Evolutionary conservation across 2,113 vertebrate species (phyloP).

Genomic region (Glareola pratincola): DNA sequence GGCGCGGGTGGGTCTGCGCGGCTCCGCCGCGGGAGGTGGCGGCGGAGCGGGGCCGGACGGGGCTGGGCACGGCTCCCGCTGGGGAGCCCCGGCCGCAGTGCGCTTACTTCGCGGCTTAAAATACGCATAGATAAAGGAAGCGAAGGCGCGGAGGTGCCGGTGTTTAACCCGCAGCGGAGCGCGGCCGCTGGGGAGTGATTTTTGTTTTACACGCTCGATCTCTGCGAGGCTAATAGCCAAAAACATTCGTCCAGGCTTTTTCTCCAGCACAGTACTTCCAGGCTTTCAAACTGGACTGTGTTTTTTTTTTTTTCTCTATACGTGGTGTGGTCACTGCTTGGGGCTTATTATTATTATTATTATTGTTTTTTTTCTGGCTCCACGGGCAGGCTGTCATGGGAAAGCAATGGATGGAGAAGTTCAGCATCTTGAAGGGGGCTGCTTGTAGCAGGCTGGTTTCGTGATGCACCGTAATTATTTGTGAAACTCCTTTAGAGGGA

Average conservation of each 20-base stretch:
- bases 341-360: neutral
- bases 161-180: neutral
- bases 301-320: rapidly evolving
- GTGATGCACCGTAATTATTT: neutral
- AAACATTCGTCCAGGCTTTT: neutral
- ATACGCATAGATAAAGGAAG: neutral
- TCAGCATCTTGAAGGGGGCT: neutral
- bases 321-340: neutral
- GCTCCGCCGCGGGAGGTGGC: neutral
- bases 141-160: neutral
- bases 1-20: neutral
- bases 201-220: neutral
- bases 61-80: neutral
- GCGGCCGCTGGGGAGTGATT: neutral
- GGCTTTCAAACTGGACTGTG: neutral
- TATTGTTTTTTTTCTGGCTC: neutral
- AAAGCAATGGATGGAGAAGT: neutral
- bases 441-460: neutral
- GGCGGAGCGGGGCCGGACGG: neutral
- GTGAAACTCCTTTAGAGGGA: neutral
- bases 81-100: neutral
- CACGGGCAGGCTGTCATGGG: neutral
- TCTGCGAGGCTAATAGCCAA: neutral
- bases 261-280: neutral
- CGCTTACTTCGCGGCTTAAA: neutral